These are phyloP conservation scores for Bhutanitis thaidina DNA, from an alignment of 2,888 invertebrate genomes.

Conservation along the genomic window DNA sequence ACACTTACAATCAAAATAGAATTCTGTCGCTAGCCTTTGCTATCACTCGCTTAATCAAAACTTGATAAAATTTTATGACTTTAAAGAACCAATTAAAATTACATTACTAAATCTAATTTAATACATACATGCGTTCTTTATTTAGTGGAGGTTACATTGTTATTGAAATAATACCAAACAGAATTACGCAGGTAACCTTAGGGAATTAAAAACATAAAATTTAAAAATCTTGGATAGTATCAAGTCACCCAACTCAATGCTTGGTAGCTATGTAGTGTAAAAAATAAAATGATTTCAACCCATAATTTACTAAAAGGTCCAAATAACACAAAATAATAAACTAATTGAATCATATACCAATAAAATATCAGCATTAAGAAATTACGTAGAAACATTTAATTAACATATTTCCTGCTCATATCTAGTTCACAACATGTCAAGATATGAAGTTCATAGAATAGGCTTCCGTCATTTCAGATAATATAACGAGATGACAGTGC, in stretches of 20 bases:
- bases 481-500: no score
- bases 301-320: not conserved
- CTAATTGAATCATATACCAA: not conserved
- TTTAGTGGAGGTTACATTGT: slow-evolving; percentile 1
- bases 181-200: slow-evolving; percentile 4
- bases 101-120: not conserved
- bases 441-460: slow-evolving; percentile 1
- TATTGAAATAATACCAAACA: slow-evolving; percentile 8
- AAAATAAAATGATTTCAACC: not conserved
- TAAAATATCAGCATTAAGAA: no score
- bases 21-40: slow-evolving; percentile 4
- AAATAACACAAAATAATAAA: not conserved
- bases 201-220: not conserved
- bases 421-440: no score
- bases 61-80: not conserved
- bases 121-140: not conserved
- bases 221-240: not conserved
- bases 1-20: slow-evolving; percentile 2
- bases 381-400: no score
- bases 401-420: no score
- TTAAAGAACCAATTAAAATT: not conserved
- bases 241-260: not conserved
- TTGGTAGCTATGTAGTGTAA: not conserved
- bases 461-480: no score
- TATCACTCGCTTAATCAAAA: not conserved